Evolutionary conservation across 2,113 vertebrate genomes (phyloP).

Genomic region (Ifrita kowaldi): DNA sequence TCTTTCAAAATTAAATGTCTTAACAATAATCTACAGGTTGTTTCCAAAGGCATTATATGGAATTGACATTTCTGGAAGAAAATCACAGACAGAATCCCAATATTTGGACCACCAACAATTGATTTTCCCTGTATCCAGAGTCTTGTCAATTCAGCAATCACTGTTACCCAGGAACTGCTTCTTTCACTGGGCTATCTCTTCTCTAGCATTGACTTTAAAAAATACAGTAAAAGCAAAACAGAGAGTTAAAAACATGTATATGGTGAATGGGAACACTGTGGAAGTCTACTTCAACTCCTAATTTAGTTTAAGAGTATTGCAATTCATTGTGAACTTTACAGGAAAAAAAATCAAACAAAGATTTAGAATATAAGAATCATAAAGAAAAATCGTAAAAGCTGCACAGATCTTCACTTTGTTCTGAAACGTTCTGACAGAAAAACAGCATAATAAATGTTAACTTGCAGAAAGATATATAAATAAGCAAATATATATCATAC

Average conservation of each 20-base stretch:
- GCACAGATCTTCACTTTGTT: background rate
- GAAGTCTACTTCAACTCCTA: background rate
- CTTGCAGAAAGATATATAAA: background rate
- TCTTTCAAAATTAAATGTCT: background rate
- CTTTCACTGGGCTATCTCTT: background rate
- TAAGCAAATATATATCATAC: constrained; percentile 70
- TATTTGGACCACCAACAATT: background rate
- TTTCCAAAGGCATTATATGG: background rate
- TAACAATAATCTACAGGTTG: background rate
- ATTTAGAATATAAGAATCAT: background rate
- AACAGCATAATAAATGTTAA: background rate
- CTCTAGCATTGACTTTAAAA: background rate
- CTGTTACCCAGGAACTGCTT: background rate
- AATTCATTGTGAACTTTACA: background rate
- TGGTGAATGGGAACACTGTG: background rate
- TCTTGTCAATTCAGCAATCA: background rate
- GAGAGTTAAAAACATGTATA: background rate
- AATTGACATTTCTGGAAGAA: background rate
- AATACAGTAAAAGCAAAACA: background rate
- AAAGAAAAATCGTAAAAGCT: background rate
- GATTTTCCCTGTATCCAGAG: background rate
- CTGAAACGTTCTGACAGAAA: background rate
- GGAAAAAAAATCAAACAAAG: background rate
- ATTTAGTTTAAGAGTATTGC: background rate
- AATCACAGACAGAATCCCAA: background rate